These are phyloP conservation scores for Leptinotarsa undecemlineata DNA, from an alignment of 1,140 invertebrate genomes.

Conservation along the genomic window DNA sequence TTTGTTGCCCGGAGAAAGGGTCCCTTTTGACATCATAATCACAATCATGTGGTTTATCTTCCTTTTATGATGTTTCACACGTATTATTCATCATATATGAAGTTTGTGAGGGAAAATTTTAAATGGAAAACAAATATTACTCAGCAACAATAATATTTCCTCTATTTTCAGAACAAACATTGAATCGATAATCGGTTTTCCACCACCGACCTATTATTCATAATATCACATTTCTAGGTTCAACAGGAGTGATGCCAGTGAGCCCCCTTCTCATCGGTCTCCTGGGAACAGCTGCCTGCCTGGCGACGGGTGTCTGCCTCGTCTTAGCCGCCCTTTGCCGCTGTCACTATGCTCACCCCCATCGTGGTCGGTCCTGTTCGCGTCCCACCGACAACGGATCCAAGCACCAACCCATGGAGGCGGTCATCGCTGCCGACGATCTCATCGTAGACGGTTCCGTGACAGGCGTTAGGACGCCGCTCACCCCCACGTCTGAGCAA, in stretches of 20 bases:
- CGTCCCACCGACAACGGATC: constrained; percentile 58
- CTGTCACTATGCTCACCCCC: constrained; percentile 50
- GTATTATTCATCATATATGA: too few relatives aligned
- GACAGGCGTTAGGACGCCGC: constrained; percentile 46
- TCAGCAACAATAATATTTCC: too few relatives aligned
- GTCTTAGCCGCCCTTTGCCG: constrained; percentile 68
- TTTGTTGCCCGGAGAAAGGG: too few relatives aligned
- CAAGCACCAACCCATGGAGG: constrained; percentile 66
- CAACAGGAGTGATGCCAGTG: constrained; percentile 62
- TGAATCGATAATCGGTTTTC: too few relatives aligned
- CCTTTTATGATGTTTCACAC: too few relatives aligned
- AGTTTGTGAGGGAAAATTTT: too few relatives aligned
- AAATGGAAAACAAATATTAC: too few relatives aligned
- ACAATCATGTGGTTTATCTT: too few relatives aligned
- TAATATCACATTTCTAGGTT: constrained; percentile 51
- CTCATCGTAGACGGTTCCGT: constrained; percentile 52
- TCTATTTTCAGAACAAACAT: too few relatives aligned
- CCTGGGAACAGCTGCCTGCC: constrained; percentile 69
- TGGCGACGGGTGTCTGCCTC: constrained; percentile 72
- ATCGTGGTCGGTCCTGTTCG: constrained; percentile 50
- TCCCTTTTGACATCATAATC: too few relatives aligned
- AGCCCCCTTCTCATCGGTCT: constrained; percentile 73
- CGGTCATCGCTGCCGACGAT: constrained; percentile 51
- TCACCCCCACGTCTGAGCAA: constrained; percentile 40
- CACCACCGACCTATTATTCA: too few relatives aligned